phyloP scores from a whole-genome alignment of 2,888 invertebrate genomes.

The Exephanes ischioxanthus region DNA sequence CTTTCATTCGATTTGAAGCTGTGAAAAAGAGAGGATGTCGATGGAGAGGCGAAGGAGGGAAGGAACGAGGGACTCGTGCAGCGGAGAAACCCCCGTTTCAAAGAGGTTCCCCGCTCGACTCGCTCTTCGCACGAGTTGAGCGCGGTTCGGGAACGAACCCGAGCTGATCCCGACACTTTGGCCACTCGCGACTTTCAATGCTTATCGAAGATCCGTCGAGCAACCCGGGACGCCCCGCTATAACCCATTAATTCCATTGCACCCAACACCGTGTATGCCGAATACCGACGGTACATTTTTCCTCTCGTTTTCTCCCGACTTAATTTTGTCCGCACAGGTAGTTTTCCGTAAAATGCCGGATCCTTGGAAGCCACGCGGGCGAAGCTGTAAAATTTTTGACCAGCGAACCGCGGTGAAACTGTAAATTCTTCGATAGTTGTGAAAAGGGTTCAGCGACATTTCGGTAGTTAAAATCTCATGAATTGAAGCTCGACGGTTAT shows the following conservation, averaged over 20 bases:
- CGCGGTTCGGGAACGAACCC: constrained; percentile 26
- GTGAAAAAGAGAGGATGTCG: constrained; percentile 71
- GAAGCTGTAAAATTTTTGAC: not conserved
- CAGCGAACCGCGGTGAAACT: not conserved
- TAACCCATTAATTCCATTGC: not conserved
- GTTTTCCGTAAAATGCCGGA: not conserved
- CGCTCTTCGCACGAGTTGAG: constrained; percentile 36
- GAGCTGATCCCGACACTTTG: constrained; percentile 42
- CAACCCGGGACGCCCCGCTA: not conserved
- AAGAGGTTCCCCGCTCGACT: constrained; percentile 44
- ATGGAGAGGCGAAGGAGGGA: constrained; percentile 60
- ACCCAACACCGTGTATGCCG: not conserved
- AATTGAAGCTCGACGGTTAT: no score
- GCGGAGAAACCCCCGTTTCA: constrained; percentile 27
- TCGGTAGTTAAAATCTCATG: no score
- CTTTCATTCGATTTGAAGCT: constrained; percentile 80
- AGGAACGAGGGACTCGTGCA: constrained; percentile 45
- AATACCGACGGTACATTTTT: no score
- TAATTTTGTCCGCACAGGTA: not conserved
- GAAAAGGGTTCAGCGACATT: not conserved
- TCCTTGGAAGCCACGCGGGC: no score
- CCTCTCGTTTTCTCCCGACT: no score
- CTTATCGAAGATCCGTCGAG: constrained; percentile 46
- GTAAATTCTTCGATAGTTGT: not conserved
- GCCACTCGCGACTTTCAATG: constrained; percentile 35